Base-by-base conservation (phyloP, 2,113 vertebrate species). In the Solenodon paradoxus region DNA sequence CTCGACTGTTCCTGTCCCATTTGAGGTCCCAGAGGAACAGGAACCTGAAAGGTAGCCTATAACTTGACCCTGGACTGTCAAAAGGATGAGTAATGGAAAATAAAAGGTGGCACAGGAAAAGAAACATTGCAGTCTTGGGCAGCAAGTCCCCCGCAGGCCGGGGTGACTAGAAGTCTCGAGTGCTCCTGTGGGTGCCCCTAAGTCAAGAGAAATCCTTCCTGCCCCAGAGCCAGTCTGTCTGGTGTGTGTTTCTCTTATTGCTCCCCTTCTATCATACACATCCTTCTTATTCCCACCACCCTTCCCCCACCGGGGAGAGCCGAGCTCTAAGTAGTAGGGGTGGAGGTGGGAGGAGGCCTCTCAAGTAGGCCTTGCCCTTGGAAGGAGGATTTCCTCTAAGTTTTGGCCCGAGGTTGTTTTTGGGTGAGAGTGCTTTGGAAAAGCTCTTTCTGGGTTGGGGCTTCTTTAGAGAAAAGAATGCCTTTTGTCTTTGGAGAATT, bases 401-500 rank as follows among this genome's bases (percentile, higher is more conserved):
- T 77, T 63, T 19, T 32, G 49, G 24, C 28, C 57, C n/a, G n/a
- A n/a, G n/a, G n/a, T n/a, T n/a, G n/a, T n/a, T n/a, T n/a, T n/a
- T n/a, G n/a, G n/a, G n/a, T 64, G 63, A 85, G 12, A 89, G 19
- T 69, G 35, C 30, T 84, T 40, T 3, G 7, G 79, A 53, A 89
- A 95, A 85, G 32, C 57, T 90, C 10, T 79, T 94, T 95, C 69
- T 83, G 74, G 30, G 7, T 57, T 89, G 63, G n/a, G 26, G 63
- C 40, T 88, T 88, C 72, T 92, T 93, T 64, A n/a, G 51, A 88
- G 47, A 75, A 88, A 79, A 91, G 7, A 92, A 53, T 57, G 42
- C 13, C 74, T 55, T 38, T 81, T 91, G 51, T 94, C 77, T 63
- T 86, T 59, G 75, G 80, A 90, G 59, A 69, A 2, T 53, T 89